Percentiles rank a stretch among this genome's conserved stretches.
Evolutionary conservation across 2,113 vertebrate species (phyloP).

Genomic region (Crypturellus undulatus): DNA sequence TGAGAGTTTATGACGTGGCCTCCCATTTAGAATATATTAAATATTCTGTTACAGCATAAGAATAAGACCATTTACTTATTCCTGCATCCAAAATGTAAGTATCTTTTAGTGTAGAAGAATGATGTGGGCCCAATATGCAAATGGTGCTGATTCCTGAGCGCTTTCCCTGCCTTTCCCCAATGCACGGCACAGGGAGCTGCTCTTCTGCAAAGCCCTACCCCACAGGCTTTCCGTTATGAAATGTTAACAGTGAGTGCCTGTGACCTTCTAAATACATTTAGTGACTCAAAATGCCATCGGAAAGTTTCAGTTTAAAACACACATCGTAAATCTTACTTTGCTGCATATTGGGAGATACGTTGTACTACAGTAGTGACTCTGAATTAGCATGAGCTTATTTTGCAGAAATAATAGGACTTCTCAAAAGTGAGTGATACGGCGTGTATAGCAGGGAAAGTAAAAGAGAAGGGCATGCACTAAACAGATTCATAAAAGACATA

Average conservation of each 20-base stretch:
- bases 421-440: slow-evolving; percentile 41
- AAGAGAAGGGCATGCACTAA: not conserved
- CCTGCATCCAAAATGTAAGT: not conserved
- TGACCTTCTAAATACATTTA: slow-evolving; percentile 14
- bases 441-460: slow-evolving; percentile 7
- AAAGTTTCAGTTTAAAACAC: slow-evolving; percentile 20
- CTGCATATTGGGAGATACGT: not conserved
- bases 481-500: slow-evolving; percentile 1
- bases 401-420: slow-evolving; percentile 34
- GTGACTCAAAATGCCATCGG: slow-evolving; percentile 16
- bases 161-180: not conserved
- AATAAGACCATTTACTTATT: not conserved
- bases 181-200: not conserved
- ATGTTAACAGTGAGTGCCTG: not conserved
- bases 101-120: not conserved
- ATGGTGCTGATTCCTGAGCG: not conserved
- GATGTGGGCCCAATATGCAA: not conserved
- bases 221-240: not conserved
- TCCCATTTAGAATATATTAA: not conserved
- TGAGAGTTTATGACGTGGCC: not conserved
- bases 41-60: not conserved
- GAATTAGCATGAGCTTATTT: slow-evolving; percentile 47
- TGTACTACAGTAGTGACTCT: slow-evolving; percentile 18
- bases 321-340: not conserved
- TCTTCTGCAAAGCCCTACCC: not conserved